These are phyloP conservation scores for Parnassius orleans DNA, from an alignment of 2,888 invertebrate species.

Conservation along the genomic window DNA sequence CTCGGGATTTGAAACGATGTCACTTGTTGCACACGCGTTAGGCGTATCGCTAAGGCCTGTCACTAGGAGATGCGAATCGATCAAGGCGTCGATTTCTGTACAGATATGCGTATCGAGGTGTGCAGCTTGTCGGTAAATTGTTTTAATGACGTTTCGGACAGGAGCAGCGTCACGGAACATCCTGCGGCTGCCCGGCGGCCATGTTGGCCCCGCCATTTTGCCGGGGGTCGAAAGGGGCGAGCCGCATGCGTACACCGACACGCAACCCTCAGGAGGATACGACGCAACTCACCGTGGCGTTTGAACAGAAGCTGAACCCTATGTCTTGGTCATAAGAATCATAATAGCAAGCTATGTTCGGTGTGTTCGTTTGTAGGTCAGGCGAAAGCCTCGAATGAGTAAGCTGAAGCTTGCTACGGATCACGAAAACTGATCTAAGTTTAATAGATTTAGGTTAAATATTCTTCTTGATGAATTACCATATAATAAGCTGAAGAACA, in stretches of 20 bases:
- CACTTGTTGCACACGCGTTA: constrained; percentile 77
- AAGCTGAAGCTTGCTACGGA: constrained; percentile 66
- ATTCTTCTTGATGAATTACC: background rate
- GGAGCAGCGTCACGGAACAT: constrained; percentile 71
- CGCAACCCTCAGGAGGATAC: constrained; percentile 63
- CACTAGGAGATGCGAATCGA: constrained; percentile 59
- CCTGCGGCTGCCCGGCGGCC: constrained; percentile 79
- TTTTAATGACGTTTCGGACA: constrained; percentile 70
- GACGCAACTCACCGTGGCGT: constrained; percentile 57
- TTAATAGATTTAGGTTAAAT: constrained; percentile 44
- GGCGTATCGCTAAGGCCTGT: constrained; percentile 47
- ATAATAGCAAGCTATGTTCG: constrained; percentile 46
- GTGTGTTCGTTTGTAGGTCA: constrained; percentile 75
- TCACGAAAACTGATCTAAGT: constrained; percentile 67
- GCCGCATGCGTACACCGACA: constrained; percentile 79
- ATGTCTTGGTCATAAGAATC: constrained; percentile 48
- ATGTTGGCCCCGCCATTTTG: constrained; percentile 81
- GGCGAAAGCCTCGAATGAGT: constrained; percentile 44
- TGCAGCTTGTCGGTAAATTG: constrained; percentile 61
- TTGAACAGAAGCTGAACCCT: constrained; percentile 50
- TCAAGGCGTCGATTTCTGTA: constrained; percentile 49
- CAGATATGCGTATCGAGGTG: constrained; percentile 64
- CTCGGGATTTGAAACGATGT: constrained; percentile 49
- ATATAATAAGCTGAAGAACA: background rate
- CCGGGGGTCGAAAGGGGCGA: constrained; percentile 70